Percentiles rank a stretch among this genome's conserved stretches.
Evolutionary conservation across 2,888 invertebrate species (phyloP).

Genomic region (Podabrus alpinus): DNA sequence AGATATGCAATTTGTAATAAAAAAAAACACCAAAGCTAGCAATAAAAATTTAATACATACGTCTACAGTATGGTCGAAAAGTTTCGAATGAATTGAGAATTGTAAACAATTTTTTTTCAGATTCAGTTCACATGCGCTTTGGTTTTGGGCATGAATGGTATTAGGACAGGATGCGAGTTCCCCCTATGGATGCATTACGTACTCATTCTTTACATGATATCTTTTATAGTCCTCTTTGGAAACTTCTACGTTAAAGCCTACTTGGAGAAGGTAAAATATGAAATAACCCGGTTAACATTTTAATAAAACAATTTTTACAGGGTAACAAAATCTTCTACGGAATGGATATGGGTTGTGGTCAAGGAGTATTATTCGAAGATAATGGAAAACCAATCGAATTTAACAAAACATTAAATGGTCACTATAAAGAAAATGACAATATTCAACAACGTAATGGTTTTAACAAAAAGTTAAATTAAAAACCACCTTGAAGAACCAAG

Average conservation of each 20-base stretch:
- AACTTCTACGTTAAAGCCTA: conserved; percentile 86
- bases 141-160: conserved; percentile 76
- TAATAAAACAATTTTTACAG: conserved; percentile 51
- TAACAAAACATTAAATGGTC: conserved; percentile 15
- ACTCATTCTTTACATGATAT: conserved; percentile 83
- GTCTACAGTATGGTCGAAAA: no score
- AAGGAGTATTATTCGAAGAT: conserved; percentile 61
- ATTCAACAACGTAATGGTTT: conserved; percentile 1
- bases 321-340: conserved; percentile 64
- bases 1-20: no score
- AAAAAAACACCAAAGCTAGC: neutral
- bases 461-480: conserved; percentile 8
- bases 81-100: no score
- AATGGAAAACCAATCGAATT: conserved; percentile 50
- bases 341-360: conserved; percentile 62
- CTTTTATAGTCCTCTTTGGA: conserved; percentile 85
- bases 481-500: neutral
- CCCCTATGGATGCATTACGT: conserved; percentile 91
- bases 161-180: conserved; percentile 81
- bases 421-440: conserved; percentile 16
- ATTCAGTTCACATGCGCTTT: conserved; percentile 86
- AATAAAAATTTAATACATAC: no score
- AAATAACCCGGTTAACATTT: neutral
- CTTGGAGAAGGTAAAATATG: conserved; percentile 66
- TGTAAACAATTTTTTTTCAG: no score